Base-by-base conservation (phyloP, 2,888 invertebrate species). In the Bellardia pandia region DNA sequence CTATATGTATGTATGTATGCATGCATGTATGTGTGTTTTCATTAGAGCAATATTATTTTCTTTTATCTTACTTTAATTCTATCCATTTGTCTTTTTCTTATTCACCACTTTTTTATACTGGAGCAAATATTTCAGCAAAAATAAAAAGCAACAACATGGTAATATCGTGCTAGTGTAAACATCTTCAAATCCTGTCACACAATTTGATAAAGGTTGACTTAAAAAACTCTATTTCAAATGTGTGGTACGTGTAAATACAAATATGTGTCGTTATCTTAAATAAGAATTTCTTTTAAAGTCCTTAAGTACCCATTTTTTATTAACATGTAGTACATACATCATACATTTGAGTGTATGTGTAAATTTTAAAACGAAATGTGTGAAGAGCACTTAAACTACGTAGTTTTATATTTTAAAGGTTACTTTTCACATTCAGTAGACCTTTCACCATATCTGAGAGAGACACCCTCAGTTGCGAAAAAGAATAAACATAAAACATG, bases 131-230 rank as follows among this genome's bases (percentile, higher is more conserved):
- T 33, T 3, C 45, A 33, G 13, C 42, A 42, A 30, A 53, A 2
- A 64, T 68, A 69, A 40, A 14, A 33, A 33, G 14, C 37, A 33
- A 33, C 37, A 58, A 62, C 8, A 42, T n/a, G 33, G n/a, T 33
- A 64, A 68, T 16, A 71, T 90, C 79, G 89, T 89, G 88, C 82
- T 88, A 90, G 91, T 92, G 92, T 91, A 91, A 93, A 92, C 92
- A 91, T 92, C 91, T 92, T 92, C 90, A 92, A 92, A 92, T 91
- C 92, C 93, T 92, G 93, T 92, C 93, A 90, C 90, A 91, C 91
- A 90, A 89, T 91, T 92, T 93, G 93, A 83, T 58, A 71, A 56
- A 71, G 83, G 83, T 77, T 53, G 71, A n/a, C 16, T 60, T 58
- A 37, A 62, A 11, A 64, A 60, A 11, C 37, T 40, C 60, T 51